phyloP scores from a whole-genome alignment of 2,113 vertebrate species.

The Ictalurus punctatus region DNA sequence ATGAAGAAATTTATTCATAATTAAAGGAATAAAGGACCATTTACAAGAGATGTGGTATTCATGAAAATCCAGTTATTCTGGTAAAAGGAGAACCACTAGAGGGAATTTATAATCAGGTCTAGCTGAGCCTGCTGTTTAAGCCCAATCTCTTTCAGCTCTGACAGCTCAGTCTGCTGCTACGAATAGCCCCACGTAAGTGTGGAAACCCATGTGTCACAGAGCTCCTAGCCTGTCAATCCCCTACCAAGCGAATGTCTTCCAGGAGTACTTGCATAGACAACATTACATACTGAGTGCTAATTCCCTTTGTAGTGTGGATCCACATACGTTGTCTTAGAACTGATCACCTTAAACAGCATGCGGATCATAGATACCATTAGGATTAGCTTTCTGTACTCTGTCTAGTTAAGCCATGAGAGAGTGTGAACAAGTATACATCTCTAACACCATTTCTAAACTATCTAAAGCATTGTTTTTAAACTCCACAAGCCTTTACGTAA shows the following conservation, averaged over 20 bases:
- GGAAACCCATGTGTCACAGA: background rate
- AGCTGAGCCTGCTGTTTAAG: slow-evolving; percentile 5
- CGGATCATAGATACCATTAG: background rate
- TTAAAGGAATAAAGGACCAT: background rate
- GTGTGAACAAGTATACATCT: background rate
- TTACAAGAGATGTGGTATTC: background rate
- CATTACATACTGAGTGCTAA: background rate
- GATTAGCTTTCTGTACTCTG: background rate
- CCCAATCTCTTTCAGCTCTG: background rate
- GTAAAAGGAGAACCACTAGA: background rate
- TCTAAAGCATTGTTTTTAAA: background rate
- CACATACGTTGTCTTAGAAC: background rate
- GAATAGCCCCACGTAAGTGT: background rate
- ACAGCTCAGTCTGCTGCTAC: background rate
- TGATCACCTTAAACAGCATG: background rate
- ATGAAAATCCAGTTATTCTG: background rate
- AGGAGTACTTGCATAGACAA: background rate
- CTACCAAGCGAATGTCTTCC: background rate
- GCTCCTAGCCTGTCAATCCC: background rate
- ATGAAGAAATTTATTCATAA: background rate
- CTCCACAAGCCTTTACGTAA: no score
- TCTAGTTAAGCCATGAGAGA: background rate
- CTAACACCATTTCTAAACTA: background rate
- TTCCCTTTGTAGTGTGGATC: background rate
- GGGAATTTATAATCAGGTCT: slow-evolving; percentile 2